Conservation (phyloP, 2,797 vertebrate genomes). For the Sebastes variabilis region DNA sequence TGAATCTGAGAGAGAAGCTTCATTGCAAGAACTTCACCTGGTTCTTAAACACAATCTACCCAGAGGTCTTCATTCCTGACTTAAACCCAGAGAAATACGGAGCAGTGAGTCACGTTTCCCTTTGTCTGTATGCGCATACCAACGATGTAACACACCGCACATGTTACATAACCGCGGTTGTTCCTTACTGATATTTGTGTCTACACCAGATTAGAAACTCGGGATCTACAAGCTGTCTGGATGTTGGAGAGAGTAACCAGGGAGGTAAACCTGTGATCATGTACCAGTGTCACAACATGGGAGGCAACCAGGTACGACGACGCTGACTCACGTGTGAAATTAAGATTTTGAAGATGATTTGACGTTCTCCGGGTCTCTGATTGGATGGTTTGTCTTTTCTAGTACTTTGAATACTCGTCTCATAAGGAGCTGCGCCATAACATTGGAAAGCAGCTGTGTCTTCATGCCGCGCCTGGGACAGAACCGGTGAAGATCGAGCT, state of each 20-base stretch:
- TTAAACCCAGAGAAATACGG: constrained; percentile 87
- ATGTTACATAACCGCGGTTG: not conserved
- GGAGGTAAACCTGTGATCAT: constrained; percentile 93
- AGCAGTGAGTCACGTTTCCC: constrained; percentile 83
- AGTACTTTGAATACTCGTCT: constrained; percentile 95
- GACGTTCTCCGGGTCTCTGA: constrained; percentile 18
- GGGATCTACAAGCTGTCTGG: constrained; percentile 87
- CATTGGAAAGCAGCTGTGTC: constrained; percentile 92
- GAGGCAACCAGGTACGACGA: constrained; percentile 92
- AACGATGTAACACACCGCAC: fast-evolving
- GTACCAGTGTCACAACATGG: constrained; percentile 95
- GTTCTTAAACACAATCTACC: constrained; percentile 95
- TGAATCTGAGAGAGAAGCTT: constrained; percentile 88
- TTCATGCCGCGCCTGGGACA: constrained; percentile 68
- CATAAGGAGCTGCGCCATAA: constrained; percentile 94
- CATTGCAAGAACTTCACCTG: constrained; percentile 97
- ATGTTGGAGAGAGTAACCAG: constrained; percentile 90
- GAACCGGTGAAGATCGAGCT: constrained; percentile 79
- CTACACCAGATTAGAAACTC: constrained; percentile 88
- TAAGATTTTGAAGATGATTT: not conserved
- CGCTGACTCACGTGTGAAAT: not conserved
- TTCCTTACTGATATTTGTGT: not conserved
- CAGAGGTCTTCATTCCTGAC: constrained; percentile 94
- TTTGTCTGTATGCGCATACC: not conserved
- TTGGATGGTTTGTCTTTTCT: constrained; percentile 11